Conservation (phyloP, 1,140 invertebrate species). For the Daktulosphaira vitifoliae region DNA sequence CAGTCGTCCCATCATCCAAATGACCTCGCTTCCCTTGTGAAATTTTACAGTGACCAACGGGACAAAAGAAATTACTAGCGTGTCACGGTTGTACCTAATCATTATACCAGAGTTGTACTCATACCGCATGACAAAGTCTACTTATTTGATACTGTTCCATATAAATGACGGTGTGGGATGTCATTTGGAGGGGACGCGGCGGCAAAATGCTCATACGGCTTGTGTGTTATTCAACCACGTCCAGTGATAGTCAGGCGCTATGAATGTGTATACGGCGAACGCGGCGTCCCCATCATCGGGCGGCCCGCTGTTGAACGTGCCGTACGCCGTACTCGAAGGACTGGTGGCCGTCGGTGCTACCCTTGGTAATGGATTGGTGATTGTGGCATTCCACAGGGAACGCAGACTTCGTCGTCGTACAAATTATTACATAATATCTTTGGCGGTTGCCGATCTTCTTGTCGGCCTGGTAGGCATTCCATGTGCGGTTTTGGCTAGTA, state of each 20-base stretch:
- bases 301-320: constrained; percentile 48
- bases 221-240: no score
- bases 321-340: constrained; percentile 66
- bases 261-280: constrained; percentile 1
- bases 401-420: constrained; percentile 66
- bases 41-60: no score
- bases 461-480: constrained; percentile 73
- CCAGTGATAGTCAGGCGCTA: constrained; percentile 15
- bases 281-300: not conserved
- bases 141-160: no score
- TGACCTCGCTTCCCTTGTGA: no score
- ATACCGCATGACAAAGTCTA: no score
- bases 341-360: constrained; percentile 71
- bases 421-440: constrained; percentile 84
- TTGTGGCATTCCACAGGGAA: constrained; percentile 70
- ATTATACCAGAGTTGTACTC: no score
- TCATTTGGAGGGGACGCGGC: no score
- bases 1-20: no score
- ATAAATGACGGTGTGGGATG: no score
- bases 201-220: no score
- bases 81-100: no score
- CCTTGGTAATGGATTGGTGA: constrained; percentile 74
- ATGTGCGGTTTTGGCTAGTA: constrained; percentile 68
- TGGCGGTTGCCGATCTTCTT: constrained; percentile 76
- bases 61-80: no score